Evolutionary conservation across 2,888 invertebrate species (phyloP), one percentile per base, ranked within the genome.

Genomic region (Acleris emargana): DNA sequence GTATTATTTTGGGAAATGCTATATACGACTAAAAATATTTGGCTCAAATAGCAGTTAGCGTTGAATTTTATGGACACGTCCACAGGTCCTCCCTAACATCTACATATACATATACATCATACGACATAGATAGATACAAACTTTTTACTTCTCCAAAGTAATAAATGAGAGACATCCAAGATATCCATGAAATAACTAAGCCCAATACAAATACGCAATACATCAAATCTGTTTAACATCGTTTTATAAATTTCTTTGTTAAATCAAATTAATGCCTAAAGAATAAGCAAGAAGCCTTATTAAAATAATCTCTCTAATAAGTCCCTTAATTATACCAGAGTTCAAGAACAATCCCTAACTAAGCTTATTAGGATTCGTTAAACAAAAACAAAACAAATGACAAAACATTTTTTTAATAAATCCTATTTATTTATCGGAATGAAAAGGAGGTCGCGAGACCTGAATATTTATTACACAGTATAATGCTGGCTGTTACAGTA

Each of bases 351-450:
- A 42, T 43, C 7, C 11, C 42, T 28, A 49, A 42, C 63, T 43
- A 50, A 54, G 49, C 53, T 55, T 52, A 66, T 60, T 61, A 57
- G 22, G 55, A 51, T 55, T 60, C 61, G 49, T 59, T 20, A 51
- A 32, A 38, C 47, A 22, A 18, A 32, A 59, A 62, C 58, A 50
- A 59, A 62, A 62, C 57, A 43, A 58, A 59, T 59, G 58, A 64
- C 62, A 67, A 58, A 67, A 62, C 67, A 61, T 58, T 67, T 67
- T 60, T 62, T 67, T 53, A 67, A 67, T 67, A 67, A 67, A 62
- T 63, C 53, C 45, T 50, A 28, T 53, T 67, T 67, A 63, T 67
- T 67, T 67, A 58, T 54, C 45, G 62, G 42, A 32, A 63, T 49
- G 62, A 58, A 67, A 67, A 67, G 58, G 58, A 58, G 58, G 58